Evolutionary conservation across 2,888 invertebrate species (phyloP).

Genomic region (Agrochola lychnidis): DNA sequence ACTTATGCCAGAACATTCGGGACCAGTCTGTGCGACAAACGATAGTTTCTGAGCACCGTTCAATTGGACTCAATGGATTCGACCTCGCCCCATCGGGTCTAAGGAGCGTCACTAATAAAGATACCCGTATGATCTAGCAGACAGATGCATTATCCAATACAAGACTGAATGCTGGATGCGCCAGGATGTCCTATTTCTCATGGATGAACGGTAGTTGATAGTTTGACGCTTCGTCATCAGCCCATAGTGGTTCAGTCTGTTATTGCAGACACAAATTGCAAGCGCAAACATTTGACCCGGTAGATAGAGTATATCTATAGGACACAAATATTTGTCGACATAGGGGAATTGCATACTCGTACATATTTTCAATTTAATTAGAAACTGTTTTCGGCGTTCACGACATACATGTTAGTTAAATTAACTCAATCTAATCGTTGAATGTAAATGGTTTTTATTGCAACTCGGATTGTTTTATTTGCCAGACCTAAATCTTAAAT

Average conservation of each 20-base stretch:
- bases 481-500: no score
- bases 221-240: slow-evolving; percentile 33
- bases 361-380: slow-evolving; percentile 36
- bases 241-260: slow-evolving; percentile 20
- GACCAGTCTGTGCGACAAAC: slow-evolving; percentile 47
- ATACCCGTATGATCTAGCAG: slow-evolving; percentile 65
- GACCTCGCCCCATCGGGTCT: slow-evolving; percentile 77
- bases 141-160: slow-evolving; percentile 63
- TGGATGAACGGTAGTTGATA: slow-evolving; percentile 36
- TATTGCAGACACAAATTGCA: slow-evolving; percentile 43
- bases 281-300: slow-evolving; percentile 8
- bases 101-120: slow-evolving; percentile 58
- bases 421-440: neutral
- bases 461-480: no score
- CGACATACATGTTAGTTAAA: slow-evolving; percentile 4
- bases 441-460: slow-evolving; percentile 18
- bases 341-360: slow-evolving; percentile 19
- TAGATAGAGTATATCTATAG: neutral
- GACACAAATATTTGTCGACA: slow-evolving; percentile 22
- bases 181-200: slow-evolving; percentile 60
- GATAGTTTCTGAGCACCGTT: slow-evolving; percentile 73
- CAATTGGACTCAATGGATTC: slow-evolving; percentile 86
- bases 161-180: slow-evolving; percentile 56
- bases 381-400: slow-evolving; percentile 18
- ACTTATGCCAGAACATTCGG: slow-evolving; percentile 59